Conservation (phyloP, 2,888 invertebrate genomes). For the Philereme transversata region DNA sequence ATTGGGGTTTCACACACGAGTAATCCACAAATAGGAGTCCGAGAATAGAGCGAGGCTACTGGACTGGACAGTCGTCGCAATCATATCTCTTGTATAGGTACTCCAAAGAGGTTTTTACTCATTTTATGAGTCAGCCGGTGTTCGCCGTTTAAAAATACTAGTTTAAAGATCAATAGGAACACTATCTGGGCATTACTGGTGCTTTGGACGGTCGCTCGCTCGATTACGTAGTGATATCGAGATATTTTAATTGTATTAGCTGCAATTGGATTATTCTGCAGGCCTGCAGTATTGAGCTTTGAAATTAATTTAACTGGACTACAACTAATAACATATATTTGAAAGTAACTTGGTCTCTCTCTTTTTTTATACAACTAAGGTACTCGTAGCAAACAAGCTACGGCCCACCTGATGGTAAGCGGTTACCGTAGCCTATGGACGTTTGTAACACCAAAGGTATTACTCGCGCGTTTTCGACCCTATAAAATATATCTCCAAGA, state of each 20-base stretch:
- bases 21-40: constrained; percentile 81
- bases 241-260: constrained; percentile 23
- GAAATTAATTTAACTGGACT: not conserved
- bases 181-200: constrained; percentile 9
- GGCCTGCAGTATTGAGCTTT: constrained; percentile 15
- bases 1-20: constrained; percentile 67
- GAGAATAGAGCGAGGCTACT: constrained; percentile 84
- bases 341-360: no score
- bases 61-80: constrained; percentile 73
- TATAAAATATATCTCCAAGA: no score
- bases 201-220: constrained; percentile 8
- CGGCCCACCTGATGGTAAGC: no score
- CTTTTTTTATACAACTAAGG: no score
- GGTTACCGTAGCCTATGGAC: no score
- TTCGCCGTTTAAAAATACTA: constrained; percentile 27
- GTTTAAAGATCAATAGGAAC: constrained; percentile 26
- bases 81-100: constrained; percentile 62
- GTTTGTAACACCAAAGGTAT: no score
- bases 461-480: no score
- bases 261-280: constrained; percentile 13
- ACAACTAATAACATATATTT: no score
- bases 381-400: no score
- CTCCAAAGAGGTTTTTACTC: constrained; percentile 39
- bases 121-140: constrained; percentile 39
- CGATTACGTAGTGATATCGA: constrained; percentile 12